phyloP scores from a whole-genome alignment of 1,140 invertebrate genomes.

The Varroa destructor region DNA sequence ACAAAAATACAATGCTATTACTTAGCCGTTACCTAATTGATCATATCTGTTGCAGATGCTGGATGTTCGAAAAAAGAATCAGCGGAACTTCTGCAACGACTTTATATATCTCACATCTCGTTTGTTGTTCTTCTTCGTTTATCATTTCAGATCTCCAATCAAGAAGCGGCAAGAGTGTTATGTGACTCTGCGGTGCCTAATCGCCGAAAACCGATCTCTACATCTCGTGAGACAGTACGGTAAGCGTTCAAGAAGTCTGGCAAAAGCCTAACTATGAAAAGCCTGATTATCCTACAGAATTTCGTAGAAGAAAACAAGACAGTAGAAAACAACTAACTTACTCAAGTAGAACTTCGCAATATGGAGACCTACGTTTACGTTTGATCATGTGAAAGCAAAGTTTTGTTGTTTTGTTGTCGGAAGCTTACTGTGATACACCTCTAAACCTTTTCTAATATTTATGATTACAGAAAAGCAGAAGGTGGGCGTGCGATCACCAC shows the following conservation, averaged over 20 bases:
- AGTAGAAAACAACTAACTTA: background rate
- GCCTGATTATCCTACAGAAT: background rate
- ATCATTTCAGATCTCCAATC: constrained; percentile 17
- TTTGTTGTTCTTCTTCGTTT: background rate
- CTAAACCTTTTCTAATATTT: no score
- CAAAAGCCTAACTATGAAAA: no score
- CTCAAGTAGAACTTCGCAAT: no score
- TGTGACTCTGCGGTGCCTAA: constrained; percentile 12
- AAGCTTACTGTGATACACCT: no score
- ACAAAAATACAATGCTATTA: no score
- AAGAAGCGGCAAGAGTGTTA: constrained; percentile 1
- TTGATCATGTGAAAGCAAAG: no score
- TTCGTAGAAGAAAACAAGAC: background rate
- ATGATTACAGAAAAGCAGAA: constrained; percentile 1
- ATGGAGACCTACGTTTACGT: no score
- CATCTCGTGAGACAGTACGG: constrained; percentile 26
- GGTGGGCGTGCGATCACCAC: constrained; percentile 4
- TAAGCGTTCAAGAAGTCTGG: background rate
- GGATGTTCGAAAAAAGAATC: no score
- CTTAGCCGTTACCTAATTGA: no score
- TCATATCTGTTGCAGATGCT: no score
- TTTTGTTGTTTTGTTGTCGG: no score
- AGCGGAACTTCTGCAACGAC: no score
- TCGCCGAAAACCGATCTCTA: constrained; percentile 21
- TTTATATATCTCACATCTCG: background rate